Conservation (phyloP, 2,797 vertebrate genomes). For the Pseudocheirus occidentalis region DNA sequence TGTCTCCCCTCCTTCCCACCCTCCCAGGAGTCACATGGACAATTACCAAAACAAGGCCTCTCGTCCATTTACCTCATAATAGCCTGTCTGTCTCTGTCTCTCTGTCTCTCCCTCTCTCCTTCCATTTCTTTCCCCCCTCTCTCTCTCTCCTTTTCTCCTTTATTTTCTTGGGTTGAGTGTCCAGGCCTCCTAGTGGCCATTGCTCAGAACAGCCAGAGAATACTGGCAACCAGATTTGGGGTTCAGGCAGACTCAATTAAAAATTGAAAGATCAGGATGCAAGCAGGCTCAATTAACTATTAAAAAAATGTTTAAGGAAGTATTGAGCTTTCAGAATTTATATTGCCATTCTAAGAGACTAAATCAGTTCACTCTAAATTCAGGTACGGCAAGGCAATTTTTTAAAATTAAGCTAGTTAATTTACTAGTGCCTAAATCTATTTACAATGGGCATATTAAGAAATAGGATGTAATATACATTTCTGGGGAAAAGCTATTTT, state of each 20-base stretch:
- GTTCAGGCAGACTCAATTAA: neutral
- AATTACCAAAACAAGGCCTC: neutral
- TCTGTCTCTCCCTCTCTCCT: neutral
- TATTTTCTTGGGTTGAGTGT: neutral
- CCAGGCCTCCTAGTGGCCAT: neutral
- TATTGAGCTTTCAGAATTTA: constrained; percentile 74
- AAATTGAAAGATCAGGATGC: neutral
- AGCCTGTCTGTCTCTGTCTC: neutral
- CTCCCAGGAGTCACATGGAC: neutral
- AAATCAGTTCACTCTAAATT: constrained; percentile 74
- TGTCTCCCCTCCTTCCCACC: neutral
- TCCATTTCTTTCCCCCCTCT: too few relatives aligned
- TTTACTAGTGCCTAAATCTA: constrained; percentile 73
- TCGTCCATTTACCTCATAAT: neutral
- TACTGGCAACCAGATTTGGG: neutral
- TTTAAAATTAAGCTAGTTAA: constrained; percentile 58
- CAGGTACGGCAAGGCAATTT: constrained; percentile 17
- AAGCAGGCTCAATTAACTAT: neutral
- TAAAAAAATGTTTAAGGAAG: constrained; percentile 69
- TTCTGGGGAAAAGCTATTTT: constrained; percentile 58
- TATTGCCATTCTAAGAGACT: constrained; percentile 45
- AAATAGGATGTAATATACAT: constrained; percentile 71
- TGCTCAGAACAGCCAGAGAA: neutral
- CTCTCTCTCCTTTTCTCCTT: neutral
- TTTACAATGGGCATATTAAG: constrained; percentile 72